phyloP scores from a whole-genome alignment of 2,113 vertebrate genomes.

The Rhinichthys klamathensis region DNA sequence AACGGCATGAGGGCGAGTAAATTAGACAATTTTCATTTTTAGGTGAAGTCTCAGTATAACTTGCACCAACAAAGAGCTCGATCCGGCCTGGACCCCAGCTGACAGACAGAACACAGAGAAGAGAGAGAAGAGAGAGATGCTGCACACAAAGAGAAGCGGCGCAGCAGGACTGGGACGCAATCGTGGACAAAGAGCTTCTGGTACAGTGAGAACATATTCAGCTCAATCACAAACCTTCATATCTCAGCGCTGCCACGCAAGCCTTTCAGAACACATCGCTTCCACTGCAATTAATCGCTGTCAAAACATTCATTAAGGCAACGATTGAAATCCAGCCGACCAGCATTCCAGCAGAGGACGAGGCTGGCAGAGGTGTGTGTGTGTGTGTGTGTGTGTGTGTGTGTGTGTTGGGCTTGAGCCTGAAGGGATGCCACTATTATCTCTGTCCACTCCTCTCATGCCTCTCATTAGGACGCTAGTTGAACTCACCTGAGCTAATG shows the following conservation, averaged over 20 bases:
- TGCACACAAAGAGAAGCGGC: conserved; percentile 26
- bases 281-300: conserved; percentile 70
- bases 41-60: background rate
- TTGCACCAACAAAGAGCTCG: background rate
- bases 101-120: conserved; percentile 27
- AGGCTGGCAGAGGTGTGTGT: conserved; percentile 53
- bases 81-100: conserved; percentile 16
- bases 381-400: too few species aligned
- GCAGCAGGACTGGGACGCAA: conserved; percentile 12
- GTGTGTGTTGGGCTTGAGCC: background rate
- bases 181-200: conserved; percentile 20
- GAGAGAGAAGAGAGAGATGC: background rate
- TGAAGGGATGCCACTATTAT: conserved; percentile 38
- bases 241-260: conserved; percentile 26
- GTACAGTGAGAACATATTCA: conserved; percentile 10
- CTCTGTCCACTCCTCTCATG: conserved; percentile 24
- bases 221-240: background rate
- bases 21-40: background rate
- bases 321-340: conserved; percentile 60
- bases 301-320: conserved; percentile 74
- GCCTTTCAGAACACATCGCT: conserved; percentile 63
- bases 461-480: conserved; percentile 53
- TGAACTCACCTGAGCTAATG: conserved; percentile 57
- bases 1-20: background rate
- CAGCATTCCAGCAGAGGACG: conserved; percentile 63